Conservation (phyloP, 2,113 vertebrate species). For the Xyrauchen texanus region DNA sequence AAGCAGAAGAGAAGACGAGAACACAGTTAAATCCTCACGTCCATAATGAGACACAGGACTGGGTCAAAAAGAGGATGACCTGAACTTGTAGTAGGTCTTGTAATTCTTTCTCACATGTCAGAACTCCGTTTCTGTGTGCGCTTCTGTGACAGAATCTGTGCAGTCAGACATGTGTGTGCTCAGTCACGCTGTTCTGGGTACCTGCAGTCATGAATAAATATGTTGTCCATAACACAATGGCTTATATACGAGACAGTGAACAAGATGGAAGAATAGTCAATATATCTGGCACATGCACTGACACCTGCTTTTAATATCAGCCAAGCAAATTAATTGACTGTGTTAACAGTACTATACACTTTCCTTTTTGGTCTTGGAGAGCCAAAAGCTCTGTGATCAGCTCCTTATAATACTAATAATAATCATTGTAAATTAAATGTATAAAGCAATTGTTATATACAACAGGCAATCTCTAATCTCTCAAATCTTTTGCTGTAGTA, state of each 20-base stretch:
- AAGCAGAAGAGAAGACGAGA: slow-evolving; percentile 1
- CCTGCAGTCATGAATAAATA: background rate
- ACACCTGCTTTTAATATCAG: no score
- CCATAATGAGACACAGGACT: background rate
- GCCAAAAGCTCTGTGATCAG: no score
- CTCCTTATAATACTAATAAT: no score
- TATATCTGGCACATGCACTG: no score
- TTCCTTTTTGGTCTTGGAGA: no score
- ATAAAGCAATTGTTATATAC: no score
- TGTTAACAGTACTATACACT: no score
- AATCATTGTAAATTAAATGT: no score
- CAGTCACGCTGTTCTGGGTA: background rate
- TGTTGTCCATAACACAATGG: background rate
- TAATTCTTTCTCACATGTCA: background rate
- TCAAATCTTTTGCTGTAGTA: no score
- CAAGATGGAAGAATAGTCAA: background rate
- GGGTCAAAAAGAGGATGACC: slow-evolving; percentile 14
- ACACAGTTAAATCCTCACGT: background rate
- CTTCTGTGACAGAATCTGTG: background rate
- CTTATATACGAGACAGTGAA: background rate
- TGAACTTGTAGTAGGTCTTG: background rate
- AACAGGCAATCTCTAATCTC: no score
- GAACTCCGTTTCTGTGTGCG: background rate
- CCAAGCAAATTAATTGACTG: no score
- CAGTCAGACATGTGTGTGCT: background rate